Evolutionary conservation across 2,888 invertebrate genomes (phyloP), one percentile per base, ranked within the genome.

Genomic region (Prosopocoilus inquinatus): DNA sequence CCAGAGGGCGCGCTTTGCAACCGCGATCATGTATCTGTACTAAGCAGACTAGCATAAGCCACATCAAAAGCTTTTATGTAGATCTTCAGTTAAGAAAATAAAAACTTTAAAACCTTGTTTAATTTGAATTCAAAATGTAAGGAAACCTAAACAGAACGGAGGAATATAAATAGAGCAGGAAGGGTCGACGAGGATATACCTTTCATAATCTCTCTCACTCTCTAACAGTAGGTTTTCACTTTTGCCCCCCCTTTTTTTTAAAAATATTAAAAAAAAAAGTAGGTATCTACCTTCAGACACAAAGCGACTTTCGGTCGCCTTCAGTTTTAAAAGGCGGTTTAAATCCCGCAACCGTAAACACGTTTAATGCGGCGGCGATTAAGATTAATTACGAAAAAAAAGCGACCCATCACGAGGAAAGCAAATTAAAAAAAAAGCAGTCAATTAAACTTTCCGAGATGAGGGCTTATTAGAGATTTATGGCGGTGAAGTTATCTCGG

Each of bases 11-110:
- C 69, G 70, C 68, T 68, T 67, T 67, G 64, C 64, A 64, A 61
- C 64, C 66, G 65, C 66, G 66, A 61, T 64, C 63, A 51, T 61
- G 64, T 68, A 67, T 69, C 69, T 67, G 63, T 60, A 66, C 67
- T 64, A 66, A 67, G 64, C 69, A 70, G 68, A 67, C 69, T 65
- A 65, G 67, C 69, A 67, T 69, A 71, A 75, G 74, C 73, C 73
- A 74, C 74, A 73, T 75, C 75, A 75, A 75, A 75, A 72, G 75
- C 71, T 73, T 75, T 75, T 75, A 75, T 75, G 75, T 75, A 75
- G 75, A 75, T 75, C 73, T 65, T 57, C 68, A 63, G 68, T 67
- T 74, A 74, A 75, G 75, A 75, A 75, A 75, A 75, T 75, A 75
- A 75, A 75, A 75, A 75, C 70, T 74, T 74, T 74, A 73, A 74